Percentiles rank a stretch among this genome's conserved stretches.
phyloP scores from a whole-genome alignment of 1,140 invertebrate genomes.

The Cyclargus thomasi region DNA sequence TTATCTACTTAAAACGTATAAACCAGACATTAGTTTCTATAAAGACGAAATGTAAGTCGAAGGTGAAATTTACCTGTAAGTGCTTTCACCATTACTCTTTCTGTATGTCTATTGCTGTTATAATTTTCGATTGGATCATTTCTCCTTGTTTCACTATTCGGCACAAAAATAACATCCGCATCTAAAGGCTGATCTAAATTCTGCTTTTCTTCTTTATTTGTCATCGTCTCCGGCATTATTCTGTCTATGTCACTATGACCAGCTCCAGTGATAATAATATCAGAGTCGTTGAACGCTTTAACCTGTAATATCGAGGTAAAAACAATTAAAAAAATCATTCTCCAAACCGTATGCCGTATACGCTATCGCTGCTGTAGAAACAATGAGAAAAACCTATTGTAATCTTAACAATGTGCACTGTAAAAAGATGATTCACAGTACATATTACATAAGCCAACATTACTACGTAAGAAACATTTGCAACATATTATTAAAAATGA shows the following conservation, averaged over 20 bases:
- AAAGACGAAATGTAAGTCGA: no score
- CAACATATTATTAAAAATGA: no score
- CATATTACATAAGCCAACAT: no score
- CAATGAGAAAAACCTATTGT: not conserved
- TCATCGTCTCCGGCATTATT: not conserved
- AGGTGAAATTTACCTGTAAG: slow-evolving; percentile 24
- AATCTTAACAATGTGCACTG: not conserved
- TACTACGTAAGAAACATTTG: no score
- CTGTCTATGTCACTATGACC: not conserved
- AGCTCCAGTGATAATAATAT: not conserved
- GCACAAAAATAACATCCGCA: not conserved
- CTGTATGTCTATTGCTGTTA: not conserved
- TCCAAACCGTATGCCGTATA: not conserved
- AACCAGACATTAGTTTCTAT: no score
- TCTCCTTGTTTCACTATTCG: not conserved
- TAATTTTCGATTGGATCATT: not conserved
- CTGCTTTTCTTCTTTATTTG: not conserved
- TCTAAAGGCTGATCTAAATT: not conserved
- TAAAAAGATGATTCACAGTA: not conserved
- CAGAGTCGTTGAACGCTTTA: not conserved
- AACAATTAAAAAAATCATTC: not conserved
- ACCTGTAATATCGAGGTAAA: not conserved
- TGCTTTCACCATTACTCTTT: slow-evolving; percentile 3
- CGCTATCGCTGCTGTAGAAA: not conserved
- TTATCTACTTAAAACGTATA: no score